These are phyloP conservation scores for Cairina moschata DNA, from an alignment of 2,113 vertebrate species.

Conservation along the genomic window DNA sequence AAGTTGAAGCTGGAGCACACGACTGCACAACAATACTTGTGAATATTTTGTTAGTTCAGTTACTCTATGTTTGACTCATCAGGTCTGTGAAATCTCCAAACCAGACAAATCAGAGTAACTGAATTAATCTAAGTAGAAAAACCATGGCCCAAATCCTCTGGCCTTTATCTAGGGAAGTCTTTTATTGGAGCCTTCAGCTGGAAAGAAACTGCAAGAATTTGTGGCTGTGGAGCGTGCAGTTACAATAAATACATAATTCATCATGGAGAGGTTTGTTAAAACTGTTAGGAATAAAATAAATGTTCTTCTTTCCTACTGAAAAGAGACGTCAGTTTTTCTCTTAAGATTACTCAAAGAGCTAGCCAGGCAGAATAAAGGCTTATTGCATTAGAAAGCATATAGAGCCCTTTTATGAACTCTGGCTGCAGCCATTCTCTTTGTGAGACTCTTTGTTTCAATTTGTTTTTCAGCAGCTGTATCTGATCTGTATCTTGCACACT, in stretches of 20 bases:
- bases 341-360: conserved; percentile 1
- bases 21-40: not conserved
- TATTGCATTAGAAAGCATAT: conserved; percentile 60
- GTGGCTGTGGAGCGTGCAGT: conserved; percentile 15
- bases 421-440: conserved; percentile 55
- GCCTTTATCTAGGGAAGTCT: conserved; percentile 52
- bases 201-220: conserved; percentile 49
- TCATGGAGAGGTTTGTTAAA: conserved; percentile 51
- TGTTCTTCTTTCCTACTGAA: conserved; percentile 50
- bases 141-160: conserved; percentile 34
- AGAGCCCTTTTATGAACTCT: conserved; percentile 71
- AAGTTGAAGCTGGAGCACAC: not conserved
- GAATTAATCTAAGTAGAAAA: conserved; percentile 46
- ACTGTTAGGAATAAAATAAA: conserved; percentile 55
- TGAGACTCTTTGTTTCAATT: conserved; percentile 61
- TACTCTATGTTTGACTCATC: not conserved
- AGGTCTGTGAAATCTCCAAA: conserved; percentile 8
- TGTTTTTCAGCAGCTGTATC: conserved; percentile 67
- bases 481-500: conserved; percentile 54
- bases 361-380: conserved; percentile 61
- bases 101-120: conserved; percentile 14
- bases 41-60: not conserved
- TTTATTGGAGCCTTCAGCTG: conserved; percentile 51
- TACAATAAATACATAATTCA: conserved; percentile 64
- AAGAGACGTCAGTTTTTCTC: conserved; percentile 50